Percentiles rank a stretch among this genome's conserved stretches.
phyloP scores from a whole-genome alignment of 2,797 vertebrate species.

The Mycteria americana region DNA sequence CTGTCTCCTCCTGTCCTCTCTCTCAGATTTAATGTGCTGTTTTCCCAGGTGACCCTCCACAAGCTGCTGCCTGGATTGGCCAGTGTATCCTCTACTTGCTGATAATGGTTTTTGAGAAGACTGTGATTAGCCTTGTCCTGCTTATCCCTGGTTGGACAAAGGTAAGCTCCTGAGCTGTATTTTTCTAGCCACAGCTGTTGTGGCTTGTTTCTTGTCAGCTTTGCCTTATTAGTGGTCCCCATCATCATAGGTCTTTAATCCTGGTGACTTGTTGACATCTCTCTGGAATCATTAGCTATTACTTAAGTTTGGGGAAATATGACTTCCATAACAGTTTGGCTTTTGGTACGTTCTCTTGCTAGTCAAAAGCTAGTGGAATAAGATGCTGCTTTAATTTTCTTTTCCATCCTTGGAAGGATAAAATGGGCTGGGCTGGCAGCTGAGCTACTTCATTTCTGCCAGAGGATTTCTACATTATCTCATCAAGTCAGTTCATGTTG shows the following conservation, averaged over 20 bases:
- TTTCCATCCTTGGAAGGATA: not conserved
- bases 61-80: slow-evolving; percentile 77
- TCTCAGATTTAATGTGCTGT: not conserved
- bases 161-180: not conserved
- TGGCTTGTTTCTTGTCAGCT: not conserved
- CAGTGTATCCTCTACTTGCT: slow-evolving; percentile 82
- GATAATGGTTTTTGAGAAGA: slow-evolving; percentile 83
- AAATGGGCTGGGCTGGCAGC: not conserved
- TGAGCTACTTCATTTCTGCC: not conserved
- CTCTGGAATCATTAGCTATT: not conserved
- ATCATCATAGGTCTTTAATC: not conserved
- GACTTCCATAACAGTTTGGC: not conserved
- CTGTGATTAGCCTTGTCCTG: slow-evolving; percentile 74
- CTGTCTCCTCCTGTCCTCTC: not conserved
- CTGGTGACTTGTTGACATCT: not conserved
- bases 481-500: not conserved
- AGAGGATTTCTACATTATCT: not conserved
- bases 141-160: slow-evolving; percentile 81
- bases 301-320: not conserved
- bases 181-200: not conserved
- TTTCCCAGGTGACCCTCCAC: slow-evolving; percentile 77
- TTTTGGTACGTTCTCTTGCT: not conserved
- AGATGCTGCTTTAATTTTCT: not conserved
- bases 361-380: not conserved
- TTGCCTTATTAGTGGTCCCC: not conserved